phyloP scores from a whole-genome alignment of 2,113 vertebrate genomes.

The Mungos mungo region DNA sequence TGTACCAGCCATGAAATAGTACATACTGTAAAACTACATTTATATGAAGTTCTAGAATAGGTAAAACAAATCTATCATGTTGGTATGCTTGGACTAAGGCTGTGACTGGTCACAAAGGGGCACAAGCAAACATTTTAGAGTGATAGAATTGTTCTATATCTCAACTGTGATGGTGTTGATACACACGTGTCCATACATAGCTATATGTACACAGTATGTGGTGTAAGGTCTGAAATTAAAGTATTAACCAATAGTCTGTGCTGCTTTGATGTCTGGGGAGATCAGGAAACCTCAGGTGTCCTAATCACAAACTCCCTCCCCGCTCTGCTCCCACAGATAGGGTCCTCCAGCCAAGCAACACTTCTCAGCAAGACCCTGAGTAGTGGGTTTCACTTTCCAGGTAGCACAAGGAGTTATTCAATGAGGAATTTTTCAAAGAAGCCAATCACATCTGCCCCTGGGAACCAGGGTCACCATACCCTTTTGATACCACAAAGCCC shows the following conservation, averaged over 20 bases:
- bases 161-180: neutral
- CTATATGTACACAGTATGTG: neutral
- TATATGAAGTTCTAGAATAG: neutral
- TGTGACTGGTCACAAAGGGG: neutral
- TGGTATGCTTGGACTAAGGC: neutral
- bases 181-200: neutral
- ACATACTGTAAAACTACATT: neutral
- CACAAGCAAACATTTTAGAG: neutral
- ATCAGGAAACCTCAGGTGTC: neutral
- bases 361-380: neutral
- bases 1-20: neutral
- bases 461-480: neutral
- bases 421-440: neutral
- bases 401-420: neutral
- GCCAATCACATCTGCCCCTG: neutral
- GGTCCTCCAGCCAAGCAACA: neutral
- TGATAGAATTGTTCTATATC: neutral
- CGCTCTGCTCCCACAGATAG: neutral
- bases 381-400: neutral
- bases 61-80: neutral
- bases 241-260: neutral
- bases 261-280: neutral
- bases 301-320: neutral
- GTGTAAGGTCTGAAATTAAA: neutral
- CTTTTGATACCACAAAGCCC: neutral